Base-by-base conservation (phyloP, 2,888 invertebrate species). In the Erynnis tages region DNA sequence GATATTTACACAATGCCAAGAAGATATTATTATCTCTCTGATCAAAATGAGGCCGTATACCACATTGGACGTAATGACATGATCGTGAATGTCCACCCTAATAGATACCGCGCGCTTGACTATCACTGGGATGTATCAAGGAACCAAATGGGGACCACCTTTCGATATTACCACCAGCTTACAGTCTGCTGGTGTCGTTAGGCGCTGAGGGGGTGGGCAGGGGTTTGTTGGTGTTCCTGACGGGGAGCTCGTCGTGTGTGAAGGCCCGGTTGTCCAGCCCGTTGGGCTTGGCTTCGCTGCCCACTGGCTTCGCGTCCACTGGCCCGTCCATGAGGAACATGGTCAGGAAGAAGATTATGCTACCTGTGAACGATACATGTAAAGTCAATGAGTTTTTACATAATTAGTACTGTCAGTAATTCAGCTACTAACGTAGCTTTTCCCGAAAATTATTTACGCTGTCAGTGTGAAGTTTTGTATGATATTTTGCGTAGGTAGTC, bases 271-370 rank as follows among this genome's bases (percentile, higher is more conserved):
- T 92, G 69, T 92, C 92, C 25, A 90, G 78, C 2, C 91, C 91
- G 13, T 63, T 70, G 10, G 76, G 72, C 45, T 73, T 80, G 32
- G 55, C 35, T 10, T 59, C 57, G 6, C 57, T 62, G 8, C 57
- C 37, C 30, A 69, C 68, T 14, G 53, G 43, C 44, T 43, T 54
- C 45, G n/a, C n/a, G n/a, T 76, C 79, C 3, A 73, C 71, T n/a
- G 77, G 83, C 0, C 94, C 94, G 35, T 94, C 95, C 92, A 96
- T 95, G 56, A 96, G 79, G 86, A 96, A 94, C 86, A 95, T 94
- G 0, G 95, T 95, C 6, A 94, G 77, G 67, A 96, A 91, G 89
- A 96, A 96, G 73, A 96, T 90, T 50, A 96, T 91, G 44, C 96
- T 95, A 82, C 95, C 95, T 96, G 78, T 53, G 54, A 11, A 4